A percentile compares a stretch with the other conserved stretches of the same genome.
These are phyloP conservation scores for Urosaurus nigricauda DNA, from an alignment of 2,797 vertebrate species.

Conservation along the genomic window DNA sequence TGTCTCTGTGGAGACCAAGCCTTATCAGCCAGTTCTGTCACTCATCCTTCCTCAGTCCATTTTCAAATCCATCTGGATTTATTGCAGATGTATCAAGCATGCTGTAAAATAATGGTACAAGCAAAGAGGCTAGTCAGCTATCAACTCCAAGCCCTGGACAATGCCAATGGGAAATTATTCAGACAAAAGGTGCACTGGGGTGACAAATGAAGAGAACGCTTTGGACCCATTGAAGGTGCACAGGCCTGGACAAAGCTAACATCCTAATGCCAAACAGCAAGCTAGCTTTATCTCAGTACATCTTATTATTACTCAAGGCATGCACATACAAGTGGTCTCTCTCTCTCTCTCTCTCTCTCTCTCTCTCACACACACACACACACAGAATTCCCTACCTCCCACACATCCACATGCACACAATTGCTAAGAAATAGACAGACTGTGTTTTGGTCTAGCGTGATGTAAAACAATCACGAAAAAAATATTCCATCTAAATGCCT, in stretches of 20 bases:
- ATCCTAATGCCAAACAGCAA: constrained; percentile 87
- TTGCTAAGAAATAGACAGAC: constrained; percentile 83
- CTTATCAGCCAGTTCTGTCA: constrained; percentile 81
- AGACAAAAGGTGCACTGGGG: constrained; percentile 96
- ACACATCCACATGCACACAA: constrained; percentile 25
- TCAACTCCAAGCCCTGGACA: constrained; percentile 77
- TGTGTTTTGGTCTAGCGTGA: constrained; percentile 84
- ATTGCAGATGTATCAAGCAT: constrained; percentile 85
- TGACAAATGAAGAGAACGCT: constrained; percentile 93
- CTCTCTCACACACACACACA: not conserved
- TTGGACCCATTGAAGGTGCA: constrained; percentile 80
- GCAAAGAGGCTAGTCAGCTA: constrained; percentile 80
- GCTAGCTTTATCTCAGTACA: constrained; percentile 92
- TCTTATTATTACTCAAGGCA: constrained; percentile 78
- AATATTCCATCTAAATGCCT: constrained; percentile 57
- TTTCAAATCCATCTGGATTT: constrained; percentile 84
- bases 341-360: too few relatives aligned
- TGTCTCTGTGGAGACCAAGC: constrained; percentile 69
- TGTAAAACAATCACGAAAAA: constrained; percentile 87
- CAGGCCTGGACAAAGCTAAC: constrained; percentile 86
- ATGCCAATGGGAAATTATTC: constrained; percentile 87
- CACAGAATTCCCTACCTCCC: constrained; percentile 36
- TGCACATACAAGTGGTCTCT: not conserved
- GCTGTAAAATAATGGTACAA: constrained; percentile 84
- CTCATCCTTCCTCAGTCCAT: constrained; percentile 71